phyloP scores from a whole-genome alignment of 2,113 vertebrate species.

The Labrus mixtus region DNA sequence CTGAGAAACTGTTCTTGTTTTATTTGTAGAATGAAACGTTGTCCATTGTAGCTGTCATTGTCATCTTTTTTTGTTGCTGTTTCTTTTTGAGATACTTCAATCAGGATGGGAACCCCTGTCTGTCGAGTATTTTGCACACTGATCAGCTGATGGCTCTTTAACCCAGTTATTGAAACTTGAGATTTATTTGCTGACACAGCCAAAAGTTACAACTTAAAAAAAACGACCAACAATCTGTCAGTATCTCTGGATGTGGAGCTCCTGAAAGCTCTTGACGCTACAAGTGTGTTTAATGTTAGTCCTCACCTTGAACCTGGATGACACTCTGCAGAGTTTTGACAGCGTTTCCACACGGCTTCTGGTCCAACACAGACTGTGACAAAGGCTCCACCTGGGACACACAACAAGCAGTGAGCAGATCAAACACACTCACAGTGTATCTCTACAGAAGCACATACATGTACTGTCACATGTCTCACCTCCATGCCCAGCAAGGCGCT shows the following conservation, averaged over 20 bases:
- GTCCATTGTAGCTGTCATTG: too few species aligned
- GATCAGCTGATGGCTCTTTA: not conserved
- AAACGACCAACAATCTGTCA: not conserved
- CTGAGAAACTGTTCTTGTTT: too few species aligned
- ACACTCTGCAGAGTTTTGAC: conserved; percentile 89
- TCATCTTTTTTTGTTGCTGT: too few species aligned
- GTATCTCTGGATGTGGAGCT: not conserved
- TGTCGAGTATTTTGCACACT: too few species aligned
- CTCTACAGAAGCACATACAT: not conserved
- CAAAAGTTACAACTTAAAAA: not conserved
- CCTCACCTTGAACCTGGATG: conserved; percentile 91
- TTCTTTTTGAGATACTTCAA: too few species aligned
- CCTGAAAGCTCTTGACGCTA: not conserved
- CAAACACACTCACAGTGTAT: not conserved
- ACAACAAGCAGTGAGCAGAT: conserved; percentile 9
- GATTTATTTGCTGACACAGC: not conserved
- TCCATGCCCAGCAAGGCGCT: conserved; percentile 91
- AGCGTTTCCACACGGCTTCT: conserved; percentile 89
- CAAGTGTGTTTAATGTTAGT: not conserved
- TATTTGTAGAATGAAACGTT: too few species aligned
- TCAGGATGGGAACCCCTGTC: too few species aligned
- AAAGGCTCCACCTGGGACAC: conserved; percentile 87
- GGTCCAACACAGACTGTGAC: conserved; percentile 86
- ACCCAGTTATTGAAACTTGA: not conserved
- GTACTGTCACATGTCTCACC: conserved; percentile 78